Evolutionary conservation across 2,113 vertebrate genomes (phyloP), one percentile per base, ranked within the genome.

Genomic region (Anser brachyrhynchus): DNA sequence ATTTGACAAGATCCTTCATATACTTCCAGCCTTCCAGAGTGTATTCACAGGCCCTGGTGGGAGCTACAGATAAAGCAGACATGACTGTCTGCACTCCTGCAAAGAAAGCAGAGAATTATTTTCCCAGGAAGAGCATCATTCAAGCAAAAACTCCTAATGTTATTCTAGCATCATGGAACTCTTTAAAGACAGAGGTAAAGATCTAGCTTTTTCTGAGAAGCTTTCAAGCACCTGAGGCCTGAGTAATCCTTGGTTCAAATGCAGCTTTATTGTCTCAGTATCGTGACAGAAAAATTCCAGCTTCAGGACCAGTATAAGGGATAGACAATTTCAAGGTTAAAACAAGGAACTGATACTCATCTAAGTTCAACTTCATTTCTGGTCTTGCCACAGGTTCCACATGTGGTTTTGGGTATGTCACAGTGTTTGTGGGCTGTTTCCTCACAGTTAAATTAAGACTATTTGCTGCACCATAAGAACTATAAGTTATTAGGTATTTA

Each of bases 61-160:
- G 99, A 58, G 98, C 99, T 44, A 96, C 97, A 0, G 99, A 99
- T 85, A 99, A 97, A 41, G 97, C 84, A 23, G 98, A 98, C 97
- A 99, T 98, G 13, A 98, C 97, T 35, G 70, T 97, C 88, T 98
- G 97, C 70, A 99, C 98, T 59, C 99, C 99, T 99, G 98, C 31
- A 97, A 94, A 70, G 64, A 66, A 92, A 83, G 73, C 37, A 85
- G 51, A 81, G 15, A 55, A 71, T 11, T 75, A 55, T 90, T 58
- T 92, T 12, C 84, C 77, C n/a, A 20, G 33, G 43, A 61, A 52
- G 3, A 41, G 44, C 35, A 46, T 14, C 4, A 44, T 33, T 57
- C 26, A 13, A 18, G 26, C 22, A 61, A 43, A 33, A 65, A 13
- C 39, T 84, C 62, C 75, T 49, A 6, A 17, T 8, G 18, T 58